Evolutionary conservation across 2,797 vertebrate genomes (phyloP), one percentile per base, ranked within the genome.

Genomic region (Pseudomugil tenellus): DNA sequence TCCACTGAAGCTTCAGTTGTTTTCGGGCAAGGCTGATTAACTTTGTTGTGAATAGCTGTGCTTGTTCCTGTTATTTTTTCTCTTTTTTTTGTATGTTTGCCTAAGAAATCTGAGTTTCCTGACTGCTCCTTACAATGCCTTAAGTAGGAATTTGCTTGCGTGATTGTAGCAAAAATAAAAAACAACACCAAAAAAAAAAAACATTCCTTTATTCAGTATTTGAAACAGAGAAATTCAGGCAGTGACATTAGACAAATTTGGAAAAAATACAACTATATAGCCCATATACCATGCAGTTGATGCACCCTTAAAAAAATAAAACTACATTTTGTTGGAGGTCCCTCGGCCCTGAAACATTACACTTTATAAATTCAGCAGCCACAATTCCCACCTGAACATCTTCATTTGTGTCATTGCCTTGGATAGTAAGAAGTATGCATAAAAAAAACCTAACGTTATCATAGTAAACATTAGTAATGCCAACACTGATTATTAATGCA

Each of bases 21-120:
- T 91, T 89, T 90, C 74, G 74, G 81, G 74, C 85, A 92, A 87
- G 91, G 79, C 77, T 89, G 89, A 92, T 93, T 91, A 90, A 89
- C 84, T 87, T 86, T 89, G 85, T 88, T 86, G 85, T 90, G 86
- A 85, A 82, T 81, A 76, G 84, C 83, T 72, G 23, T n/a, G 77
- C 81, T 82, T 85, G 82, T 77, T 88, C 59, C 71, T 70, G 72
- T 78, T 88, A 75, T 79, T 87, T 79, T 79, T 69, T 32, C 35
- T 53, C 55, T 34, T 61, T 72, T 61, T 72, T 73, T 70, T 29
- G 43, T 81, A 28, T 71, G 81, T 90, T 89, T 88, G 73, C 78
- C 80, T 49, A 75, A 75, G 76, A 81, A 83, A 87, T 81, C 74
- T 56, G 53, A 61, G 55, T 53, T 57, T 67, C 21, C 53, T 14